A percentile compares a stretch with the other conserved stretches of the same genome.
phyloP scores from a whole-genome alignment of 2,797 vertebrate genomes.

The Lepilemur ruficaudatus region DNA sequence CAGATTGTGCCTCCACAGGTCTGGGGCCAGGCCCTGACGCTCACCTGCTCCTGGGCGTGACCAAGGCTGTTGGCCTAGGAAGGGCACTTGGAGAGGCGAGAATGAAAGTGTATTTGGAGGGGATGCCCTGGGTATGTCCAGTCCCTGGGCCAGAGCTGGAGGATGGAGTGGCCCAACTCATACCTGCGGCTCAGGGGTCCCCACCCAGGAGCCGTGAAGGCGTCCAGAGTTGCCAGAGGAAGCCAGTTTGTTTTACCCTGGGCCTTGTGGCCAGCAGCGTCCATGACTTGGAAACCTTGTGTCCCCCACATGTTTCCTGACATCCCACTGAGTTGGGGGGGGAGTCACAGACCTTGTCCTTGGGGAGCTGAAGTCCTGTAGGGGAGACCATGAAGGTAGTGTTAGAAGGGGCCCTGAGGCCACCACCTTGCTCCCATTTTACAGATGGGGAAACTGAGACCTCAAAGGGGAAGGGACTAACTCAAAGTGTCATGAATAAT shows the following conservation, averaged over 20 bases:
- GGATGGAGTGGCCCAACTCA: background rate
- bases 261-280: background rate
- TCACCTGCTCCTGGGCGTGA: background rate
- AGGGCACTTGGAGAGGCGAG: background rate
- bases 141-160: background rate
- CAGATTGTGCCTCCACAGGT: background rate
- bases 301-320: background rate
- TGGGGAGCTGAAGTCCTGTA: background rate
- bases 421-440: background rate
- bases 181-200: background rate
- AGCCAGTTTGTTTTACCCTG: background rate
- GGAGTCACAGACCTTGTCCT: background rate
- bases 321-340: background rate
- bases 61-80: background rate
- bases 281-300: background rate
- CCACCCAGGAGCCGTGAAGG: background rate
- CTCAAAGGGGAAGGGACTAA: background rate
- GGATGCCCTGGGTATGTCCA: background rate
- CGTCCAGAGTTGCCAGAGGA: background rate
- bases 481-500: background rate
- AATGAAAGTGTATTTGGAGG: background rate
- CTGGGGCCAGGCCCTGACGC: background rate
- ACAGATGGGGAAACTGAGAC: background rate
- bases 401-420: background rate
- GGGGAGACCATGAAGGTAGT: background rate